Evolutionary conservation across 2,797 vertebrate genomes (phyloP).

Genomic region (Anguilla obscura): DNA sequence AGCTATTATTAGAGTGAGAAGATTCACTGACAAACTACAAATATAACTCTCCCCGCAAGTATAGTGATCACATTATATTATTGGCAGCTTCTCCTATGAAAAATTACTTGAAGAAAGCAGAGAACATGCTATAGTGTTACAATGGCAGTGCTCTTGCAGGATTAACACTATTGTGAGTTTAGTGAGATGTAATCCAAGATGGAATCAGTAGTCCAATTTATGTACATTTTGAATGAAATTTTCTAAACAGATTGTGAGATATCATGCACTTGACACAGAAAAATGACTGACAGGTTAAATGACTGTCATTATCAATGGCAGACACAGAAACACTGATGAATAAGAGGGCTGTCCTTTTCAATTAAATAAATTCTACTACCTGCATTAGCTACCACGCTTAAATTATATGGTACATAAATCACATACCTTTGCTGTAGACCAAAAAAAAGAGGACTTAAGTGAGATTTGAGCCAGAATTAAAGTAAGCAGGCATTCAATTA

Average conservation of each 20-base stretch:
- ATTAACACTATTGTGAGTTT: not conserved
- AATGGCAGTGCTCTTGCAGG: not conserved
- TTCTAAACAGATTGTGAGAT: not conserved
- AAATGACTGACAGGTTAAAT: not conserved
- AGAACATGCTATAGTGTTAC: not conserved
- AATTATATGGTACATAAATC: not conserved
- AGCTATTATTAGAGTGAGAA: not conserved
- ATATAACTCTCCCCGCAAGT: not conserved
- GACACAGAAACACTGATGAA: not conserved
- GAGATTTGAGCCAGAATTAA: not conserved
- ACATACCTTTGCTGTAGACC: not conserved
- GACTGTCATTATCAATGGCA: slow-evolving; percentile 18
- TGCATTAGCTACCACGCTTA: not conserved
- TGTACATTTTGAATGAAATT: not conserved
- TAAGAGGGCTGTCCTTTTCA: slow-evolving; percentile 3
- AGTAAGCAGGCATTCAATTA: not conserved
- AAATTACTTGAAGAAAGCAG: not conserved
- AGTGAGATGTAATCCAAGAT: not conserved
- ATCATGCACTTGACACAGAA: not conserved
- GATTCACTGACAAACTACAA: not conserved
- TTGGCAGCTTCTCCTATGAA: not conserved
- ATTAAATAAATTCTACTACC: slow-evolving; percentile 2
- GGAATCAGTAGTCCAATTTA: not conserved
- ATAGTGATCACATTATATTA: not conserved
- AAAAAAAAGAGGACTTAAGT: not conserved